Percentiles rank a stretch among this genome's conserved stretches.
Evolutionary conservation across 2,888 invertebrate species (phyloP).

Genomic region (Cryptus armator): DNA sequence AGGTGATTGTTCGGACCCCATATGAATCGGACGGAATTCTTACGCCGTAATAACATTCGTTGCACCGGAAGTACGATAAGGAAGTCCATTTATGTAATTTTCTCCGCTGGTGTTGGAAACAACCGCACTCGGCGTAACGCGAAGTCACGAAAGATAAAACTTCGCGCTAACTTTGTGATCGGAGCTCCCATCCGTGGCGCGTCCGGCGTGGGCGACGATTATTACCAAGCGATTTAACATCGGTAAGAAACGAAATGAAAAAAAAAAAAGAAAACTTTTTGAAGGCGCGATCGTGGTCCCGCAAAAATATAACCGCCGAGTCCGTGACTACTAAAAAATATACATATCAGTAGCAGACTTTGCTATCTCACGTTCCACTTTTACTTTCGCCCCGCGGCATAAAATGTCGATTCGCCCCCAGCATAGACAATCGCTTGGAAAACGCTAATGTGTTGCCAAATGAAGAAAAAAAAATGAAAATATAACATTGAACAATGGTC

Average conservation of each 20-base stretch:
- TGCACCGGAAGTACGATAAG: slow-evolving; percentile 52
- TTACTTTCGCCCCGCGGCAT: slow-evolving; percentile 41
- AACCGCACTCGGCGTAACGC: slow-evolving; percentile 34
- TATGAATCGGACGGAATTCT: background rate
- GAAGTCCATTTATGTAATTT: slow-evolving; percentile 56
- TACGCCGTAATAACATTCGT: slow-evolving; percentile 11
- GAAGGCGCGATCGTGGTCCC: background rate
- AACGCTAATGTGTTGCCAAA: background rate
- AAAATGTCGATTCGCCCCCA: background rate
- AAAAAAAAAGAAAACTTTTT: background rate
- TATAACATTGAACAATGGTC: slow-evolving; percentile 8
- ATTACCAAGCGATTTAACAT: slow-evolving; percentile 10
- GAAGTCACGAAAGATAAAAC: slow-evolving; percentile 39
- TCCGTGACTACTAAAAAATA: slow-evolving; percentile 8
- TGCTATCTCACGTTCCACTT: slow-evolving; percentile 53
- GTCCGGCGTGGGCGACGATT: background rate
- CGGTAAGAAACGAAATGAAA: background rate
- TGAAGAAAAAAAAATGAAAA: background rate
- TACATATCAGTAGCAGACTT: slow-evolving; percentile 17
- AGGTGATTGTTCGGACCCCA: background rate
- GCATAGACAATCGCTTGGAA: slow-evolving; percentile 4
- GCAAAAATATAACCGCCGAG: slow-evolving; percentile 11
- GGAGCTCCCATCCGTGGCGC: background rate
- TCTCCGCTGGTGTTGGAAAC: slow-evolving; percentile 21
- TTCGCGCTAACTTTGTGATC: background rate